Base-by-base conservation (phyloP, 2,797 vertebrate genomes). In the Meda fulgida region DNA sequence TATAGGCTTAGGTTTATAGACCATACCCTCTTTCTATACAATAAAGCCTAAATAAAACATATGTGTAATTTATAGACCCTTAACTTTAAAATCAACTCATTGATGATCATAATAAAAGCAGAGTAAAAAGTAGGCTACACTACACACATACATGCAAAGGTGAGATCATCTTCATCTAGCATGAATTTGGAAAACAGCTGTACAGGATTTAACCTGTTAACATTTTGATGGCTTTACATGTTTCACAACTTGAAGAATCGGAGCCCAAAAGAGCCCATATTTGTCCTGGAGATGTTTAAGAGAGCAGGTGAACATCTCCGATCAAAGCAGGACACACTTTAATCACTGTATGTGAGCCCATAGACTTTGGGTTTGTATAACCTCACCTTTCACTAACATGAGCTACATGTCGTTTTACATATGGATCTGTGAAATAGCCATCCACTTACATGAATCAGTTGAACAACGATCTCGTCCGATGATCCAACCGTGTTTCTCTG, bases 361-460 rank as follows among this genome's bases (percentile, higher is more conserved):
- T 11, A 69, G 48, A 38, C 67, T 65, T 63, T 40, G 34, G 58
- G 67, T 29, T 85, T 63, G 80, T n/a, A 38, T 85, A 80, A 78
- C 46, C 58, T 43, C 31, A 70, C 69, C 86, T 80, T 66, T 78
- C 26, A 71, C 70, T 78, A 53, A 71, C 83, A 81, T 13, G 63
- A 84, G 77, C 80, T 71, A 87, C 18, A n/a, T 3, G 26, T 71
- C 77, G 55, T 70, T 31, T 40, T 21, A 78, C 82, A 67, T 26
- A 43, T 13, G 48, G 51, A 29, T 36, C 60, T 18, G 29, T 26
- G 70, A 75, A 65, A 70, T n/a, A 36, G 26, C 23, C 29, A 5
- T 84, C 31, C 48, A 88, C 90, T 90, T 83, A 91, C 90, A 91
- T 91, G 89, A 90, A 91, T 87, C 87, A 90, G 80, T 86, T 86